These are phyloP conservation scores for Phengaris alcon DNA, from an alignment of 2,888 invertebrate species.

Conservation along the genomic window DNA sequence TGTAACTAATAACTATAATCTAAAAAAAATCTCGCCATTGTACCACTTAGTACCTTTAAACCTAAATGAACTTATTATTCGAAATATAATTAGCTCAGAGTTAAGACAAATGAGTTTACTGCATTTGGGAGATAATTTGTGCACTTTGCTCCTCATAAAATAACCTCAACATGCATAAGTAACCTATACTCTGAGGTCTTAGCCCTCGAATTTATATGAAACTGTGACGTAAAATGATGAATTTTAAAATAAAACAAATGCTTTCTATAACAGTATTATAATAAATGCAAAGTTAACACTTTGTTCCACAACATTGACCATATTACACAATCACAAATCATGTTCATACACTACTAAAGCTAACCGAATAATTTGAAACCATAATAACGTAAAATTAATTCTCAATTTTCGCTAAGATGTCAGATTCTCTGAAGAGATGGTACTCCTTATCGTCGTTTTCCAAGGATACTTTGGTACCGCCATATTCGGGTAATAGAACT, in stretches of 20 bases:
- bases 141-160: slow-evolving; percentile 21
- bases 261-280: slow-evolving; percentile 71
- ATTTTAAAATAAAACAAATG: slow-evolving; percentile 46
- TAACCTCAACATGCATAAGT: slow-evolving; percentile 33
- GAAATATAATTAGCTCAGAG: too few relatives aligned
- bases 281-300: slow-evolving; percentile 74
- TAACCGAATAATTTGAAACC: slow-evolving; percentile 61
- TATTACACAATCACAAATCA: slow-evolving; percentile 73
- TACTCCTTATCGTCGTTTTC: slow-evolving; percentile 95
- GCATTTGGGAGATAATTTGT: background rate
- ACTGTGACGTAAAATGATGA: background rate
- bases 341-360: slow-evolving; percentile 69
- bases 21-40: too few relatives aligned
- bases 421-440: slow-evolving; percentile 95
- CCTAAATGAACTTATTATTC: too few relatives aligned
- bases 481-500: slow-evolving; percentile 98
- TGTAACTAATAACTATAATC: too few relatives aligned
- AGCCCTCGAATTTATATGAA: background rate
- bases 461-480: slow-evolving; percentile 96
- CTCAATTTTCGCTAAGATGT: slow-evolving; percentile 96
- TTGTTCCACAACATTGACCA: slow-evolving; percentile 57
- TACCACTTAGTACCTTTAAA: too few relatives aligned
- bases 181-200: background rate
- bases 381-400: slow-evolving; percentile 63
- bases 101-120: background rate